Evolutionary conservation across 2,797 vertebrate species (phyloP), one percentile per base, ranked within the genome.

Genomic region (Chlorospingus semifuscus): DNA sequence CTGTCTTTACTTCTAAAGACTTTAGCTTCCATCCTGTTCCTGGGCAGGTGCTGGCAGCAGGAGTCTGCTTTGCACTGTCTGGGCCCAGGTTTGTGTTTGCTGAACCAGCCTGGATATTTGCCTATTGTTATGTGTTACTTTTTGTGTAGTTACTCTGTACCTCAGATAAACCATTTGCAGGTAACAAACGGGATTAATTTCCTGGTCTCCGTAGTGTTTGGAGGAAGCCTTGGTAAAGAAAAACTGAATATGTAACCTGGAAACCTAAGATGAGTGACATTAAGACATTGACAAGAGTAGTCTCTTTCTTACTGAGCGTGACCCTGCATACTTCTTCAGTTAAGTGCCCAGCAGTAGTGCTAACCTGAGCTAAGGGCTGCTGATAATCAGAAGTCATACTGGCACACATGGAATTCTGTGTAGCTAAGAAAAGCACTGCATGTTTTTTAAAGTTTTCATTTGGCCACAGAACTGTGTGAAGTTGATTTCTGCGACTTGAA

Each of bases 121-220:
- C 23, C 5, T 44, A 1, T 46, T 42, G 8, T 84, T 64, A 3
- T 1, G 0, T 36, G 8, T 21, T 24, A 4, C 11, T 57, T 50
- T 46, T 57, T 47, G 10, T 47, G 0, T 34, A 29, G 49, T 71
- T 89, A 24, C 47, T 93, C 18, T 71, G 39, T 87, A 80, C 41
- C 42, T 68, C 18, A 1, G 34, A 15, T 53, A 42, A 88, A 27
- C 15, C 27, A 12, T 49, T 83, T 20, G 22, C 30, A 29, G 44
- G 18, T 87, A 69, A 74, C 18, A 24, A 49, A 50, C 0, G 2
- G 6, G 34, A 15, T 44, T 64, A 32, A 27, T 71, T 92, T 90
- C 27, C 15, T 20, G 29, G 49, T 21, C 29, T 86, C 53, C 1
- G 1, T 30, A 26, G 34, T 39, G 24, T 64, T 86, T 42, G 8